Evolutionary conservation across 2,113 vertebrate species (phyloP), one percentile per base, ranked within the genome.

Genomic region (Shinisaurus crocodilurus): DNA sequence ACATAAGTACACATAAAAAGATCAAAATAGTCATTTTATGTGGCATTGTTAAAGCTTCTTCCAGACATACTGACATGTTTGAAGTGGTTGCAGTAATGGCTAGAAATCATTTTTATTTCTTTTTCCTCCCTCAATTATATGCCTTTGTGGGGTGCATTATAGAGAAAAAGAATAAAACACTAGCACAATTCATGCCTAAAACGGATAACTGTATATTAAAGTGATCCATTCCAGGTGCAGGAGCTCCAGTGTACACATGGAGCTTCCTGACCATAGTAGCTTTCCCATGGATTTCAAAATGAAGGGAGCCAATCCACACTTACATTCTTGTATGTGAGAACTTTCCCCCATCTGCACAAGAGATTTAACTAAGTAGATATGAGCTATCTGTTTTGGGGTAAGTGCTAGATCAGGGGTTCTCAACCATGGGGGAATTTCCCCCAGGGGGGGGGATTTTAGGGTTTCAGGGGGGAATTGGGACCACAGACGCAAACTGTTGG

Each of bases 51-150:
- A 85, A 70, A 54, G 23, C 32, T 82, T 93, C 60, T 65, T 20
- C 75, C 10, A 20, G 27, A 88, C 83, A n/a, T 43, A 75, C 25
- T 69, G 29, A n/a, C 43, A 45, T 85, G 8, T 92, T 94, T 95
- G 77, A 92, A 92, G 48, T 67, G 86, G 48, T 92, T 91, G 34
- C 7, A 37, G 1, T 50, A 85, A 34, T 8, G 45, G n/a, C 23
- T 85, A 87, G 29, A 10, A 45, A 18, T 82, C 3, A 1, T 18
- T 6, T 81, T 50, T 80, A 81, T 81, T 50, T 40, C 65, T 88
- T 89, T 54, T 89, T 57, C 32, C 88, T 20, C 0, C 87, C n/a
- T 43, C 80, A 77, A 60, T 77, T 85, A 43, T 27, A n/a, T 91
- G 63, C 90, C 63, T 18, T 25, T 9, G 2, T 80, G 0, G 1